Evolutionary conservation across 2,113 vertebrate species (phyloP), one percentile per base, ranked within the genome.

Genomic region (Pterocles gutturalis): DNA sequence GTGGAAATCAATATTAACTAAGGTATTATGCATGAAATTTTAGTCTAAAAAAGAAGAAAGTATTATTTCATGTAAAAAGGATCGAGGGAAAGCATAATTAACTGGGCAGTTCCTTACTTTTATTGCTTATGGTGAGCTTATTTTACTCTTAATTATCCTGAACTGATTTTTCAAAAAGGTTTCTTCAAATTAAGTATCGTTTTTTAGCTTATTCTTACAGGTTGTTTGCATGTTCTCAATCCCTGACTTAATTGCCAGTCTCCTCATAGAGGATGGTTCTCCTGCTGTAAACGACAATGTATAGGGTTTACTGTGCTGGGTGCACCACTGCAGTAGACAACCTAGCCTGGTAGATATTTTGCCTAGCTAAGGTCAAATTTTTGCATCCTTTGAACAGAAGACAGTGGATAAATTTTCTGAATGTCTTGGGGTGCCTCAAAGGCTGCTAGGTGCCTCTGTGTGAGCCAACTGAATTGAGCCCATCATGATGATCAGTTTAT

Each of bases 1-100:
- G 61, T 54, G 34, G 49, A 79, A 64, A 79, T 83, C 66, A 82
- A 34, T 83, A 96, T 91, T 95, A 91, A 95, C 71, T 60, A 69
- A 96, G 38, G n/a, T 71, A 92, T 89, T 97, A 78, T 57, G 31
- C 61, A 79, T 64, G 19, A 82, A 73, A 78, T 66, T 41, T 41
- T 83, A 81, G 33, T 53, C 34, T 83, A 54, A 72, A 94, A 96
- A 90, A 94, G 34, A 94, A 90, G 53, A 71, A 91, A 65, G 17
- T 72, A 69, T 43, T 93, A 90, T 78, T 95, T 89, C 14, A 53
- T 76, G 15, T 92, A 31, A 79, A 95, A 95, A 29, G 6, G 20
- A 72, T 60, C 54, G 76, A 89, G 73, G 24, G 36, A 41, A 83
- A 83, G 13, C 41, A 84, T 82, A 89, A 90, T 89, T 91, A 75